Evolutionary conservation across 2,113 vertebrate species (phyloP).

Genomic region (Piprites chloris): DNA sequence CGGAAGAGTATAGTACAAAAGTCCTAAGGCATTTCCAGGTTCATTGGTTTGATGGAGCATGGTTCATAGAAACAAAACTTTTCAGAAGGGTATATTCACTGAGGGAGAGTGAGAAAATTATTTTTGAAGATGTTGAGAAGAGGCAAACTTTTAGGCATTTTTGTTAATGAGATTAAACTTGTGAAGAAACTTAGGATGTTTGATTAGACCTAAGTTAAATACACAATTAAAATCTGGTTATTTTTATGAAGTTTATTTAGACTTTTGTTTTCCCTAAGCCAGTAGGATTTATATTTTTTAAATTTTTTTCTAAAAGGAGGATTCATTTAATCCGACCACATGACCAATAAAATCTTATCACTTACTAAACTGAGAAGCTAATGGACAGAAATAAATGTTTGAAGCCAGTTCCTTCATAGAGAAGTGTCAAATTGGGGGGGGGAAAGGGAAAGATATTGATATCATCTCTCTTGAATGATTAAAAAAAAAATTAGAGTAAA

Average conservation of each 20-base stretch:
- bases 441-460: not conserved
- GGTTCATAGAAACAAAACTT: not conserved
- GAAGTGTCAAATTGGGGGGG: not conserved
- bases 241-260: not conserved
- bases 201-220: not conserved
- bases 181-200: not conserved
- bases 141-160: not conserved
- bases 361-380: not conserved
- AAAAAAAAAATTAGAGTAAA: not conserved
- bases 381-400: not conserved
- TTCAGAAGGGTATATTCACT: not conserved
- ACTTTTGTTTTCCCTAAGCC: not conserved
- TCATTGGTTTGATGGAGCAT: not conserved
- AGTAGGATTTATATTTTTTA: not conserved
- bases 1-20: not conserved
- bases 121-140: not conserved
- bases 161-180: not conserved
- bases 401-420: not conserved
- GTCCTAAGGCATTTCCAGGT: not conserved
- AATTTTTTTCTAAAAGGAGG: not conserved
- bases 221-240: not conserved
- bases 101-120: not conserved
- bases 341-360: not conserved
- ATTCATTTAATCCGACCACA: not conserved
- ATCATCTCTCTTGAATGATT: not conserved